Conservation (phyloP, 2,888 invertebrate species). For the Uloborus plumipes region DNA sequence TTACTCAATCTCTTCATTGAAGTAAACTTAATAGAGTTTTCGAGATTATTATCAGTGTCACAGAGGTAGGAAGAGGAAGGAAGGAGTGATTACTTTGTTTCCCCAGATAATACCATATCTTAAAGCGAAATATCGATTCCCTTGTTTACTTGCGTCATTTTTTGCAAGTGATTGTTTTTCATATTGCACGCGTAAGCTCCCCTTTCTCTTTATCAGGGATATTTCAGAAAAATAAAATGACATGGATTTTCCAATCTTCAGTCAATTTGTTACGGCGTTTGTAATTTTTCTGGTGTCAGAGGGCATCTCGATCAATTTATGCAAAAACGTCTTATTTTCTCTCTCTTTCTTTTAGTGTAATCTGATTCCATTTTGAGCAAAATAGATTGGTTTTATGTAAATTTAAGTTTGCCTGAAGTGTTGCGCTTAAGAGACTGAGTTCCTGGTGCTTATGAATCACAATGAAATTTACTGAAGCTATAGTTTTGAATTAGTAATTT, state of each 20-base stretch:
- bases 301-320: too few relatives aligned
- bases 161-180: conserved; percentile 22
- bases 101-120: conserved; percentile 7
- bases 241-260: conserved; percentile 13
- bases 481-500: too few relatives aligned
- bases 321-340: not conserved
- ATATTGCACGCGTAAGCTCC: conserved; percentile 11
- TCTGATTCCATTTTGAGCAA: too few relatives aligned
- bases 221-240: conserved; percentile 21
- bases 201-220: conserved; percentile 23
- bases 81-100: conserved; percentile 10
- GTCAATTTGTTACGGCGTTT: conserved; percentile 30
- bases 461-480: too few relatives aligned
- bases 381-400: too few relatives aligned
- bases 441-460: too few relatives aligned
- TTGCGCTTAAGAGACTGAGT: too few relatives aligned
- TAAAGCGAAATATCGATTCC: conserved; percentile 20
- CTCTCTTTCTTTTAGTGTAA: not conserved
- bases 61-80: conserved; percentile 8
- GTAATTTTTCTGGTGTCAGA: not conserved
- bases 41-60: conserved; percentile 39
- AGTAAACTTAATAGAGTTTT: conserved; percentile 39
- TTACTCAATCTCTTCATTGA: conserved; percentile 12
- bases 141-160: conserved; percentile 36
- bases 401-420: too few relatives aligned